These are phyloP conservation scores for Latrodectus elegans DNA, from an alignment of 2,888 invertebrate species.

Conservation along the genomic window DNA sequence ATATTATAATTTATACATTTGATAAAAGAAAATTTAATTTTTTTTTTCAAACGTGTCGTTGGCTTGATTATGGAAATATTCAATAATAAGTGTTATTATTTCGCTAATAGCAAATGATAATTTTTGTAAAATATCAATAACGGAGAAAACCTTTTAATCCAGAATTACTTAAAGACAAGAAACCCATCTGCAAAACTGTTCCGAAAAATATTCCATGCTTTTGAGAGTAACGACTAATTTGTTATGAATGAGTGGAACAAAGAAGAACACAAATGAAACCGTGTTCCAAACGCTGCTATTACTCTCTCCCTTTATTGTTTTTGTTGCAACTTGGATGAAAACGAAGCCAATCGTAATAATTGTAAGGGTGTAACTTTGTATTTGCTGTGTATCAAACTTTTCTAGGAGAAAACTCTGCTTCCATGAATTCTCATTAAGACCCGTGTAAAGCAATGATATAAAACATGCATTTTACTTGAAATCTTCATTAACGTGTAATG, in stretches of 20 bases:
- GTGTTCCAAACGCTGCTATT: not conserved
- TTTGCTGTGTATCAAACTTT: conserved; percentile 11
- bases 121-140: too few species aligned
- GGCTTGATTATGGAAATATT: too few species aligned
- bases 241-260: not conserved
- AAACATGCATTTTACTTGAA: not conserved
- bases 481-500: conserved; percentile 23
- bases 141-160: too few species aligned
- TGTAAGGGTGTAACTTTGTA: not conserved
- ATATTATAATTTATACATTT: too few species aligned
- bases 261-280: conserved; percentile 5
- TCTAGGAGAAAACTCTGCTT: not conserved
- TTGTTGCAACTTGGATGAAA: not conserved
- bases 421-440: conserved; percentile 18
- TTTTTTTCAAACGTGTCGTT: too few species aligned
- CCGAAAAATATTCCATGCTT: too few species aligned
- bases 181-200: too few species aligned
- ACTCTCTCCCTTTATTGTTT: conserved; percentile 1
- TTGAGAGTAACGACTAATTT: not conserved
- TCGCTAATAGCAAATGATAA: too few species aligned
- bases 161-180: too few species aligned
- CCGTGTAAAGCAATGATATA: conserved; percentile 16
- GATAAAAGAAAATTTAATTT: too few species aligned
- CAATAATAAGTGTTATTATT: too few species aligned
- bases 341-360: conserved; percentile 6